phyloP scores from a whole-genome alignment of 2,797 vertebrate species.

The Ctenopoma kingsleyae region DNA sequence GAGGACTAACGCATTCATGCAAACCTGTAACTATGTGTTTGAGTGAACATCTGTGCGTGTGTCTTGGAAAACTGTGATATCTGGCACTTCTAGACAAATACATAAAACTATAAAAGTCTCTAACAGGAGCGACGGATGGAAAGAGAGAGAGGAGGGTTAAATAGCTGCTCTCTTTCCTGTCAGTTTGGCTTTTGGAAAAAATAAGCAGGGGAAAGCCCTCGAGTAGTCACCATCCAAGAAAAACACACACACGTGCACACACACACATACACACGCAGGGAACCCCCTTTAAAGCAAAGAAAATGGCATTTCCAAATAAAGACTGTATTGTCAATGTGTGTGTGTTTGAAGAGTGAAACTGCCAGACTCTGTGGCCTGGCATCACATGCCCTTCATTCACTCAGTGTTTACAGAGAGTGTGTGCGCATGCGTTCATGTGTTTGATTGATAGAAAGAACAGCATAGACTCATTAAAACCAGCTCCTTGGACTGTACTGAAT shows the following conservation, averaged over 20 bases:
- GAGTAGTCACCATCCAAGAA: conserved; percentile 69
- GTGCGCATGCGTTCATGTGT: not conserved
- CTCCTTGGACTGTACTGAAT: not conserved
- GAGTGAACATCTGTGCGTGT: conserved; percentile 1
- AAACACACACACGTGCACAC: conserved; percentile 29
- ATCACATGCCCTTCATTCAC: conserved; percentile 56
- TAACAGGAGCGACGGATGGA: conserved; percentile 46
- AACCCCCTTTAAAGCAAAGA: conserved; percentile 74
- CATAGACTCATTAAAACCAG: not conserved
- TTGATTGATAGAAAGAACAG: not conserved
- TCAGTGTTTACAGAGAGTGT: conserved; percentile 47
- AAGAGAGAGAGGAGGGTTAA: conserved; percentile 38
- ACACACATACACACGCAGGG: conserved; percentile 29
- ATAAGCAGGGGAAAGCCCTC: conserved; percentile 80
- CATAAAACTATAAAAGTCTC: conserved; percentile 57
- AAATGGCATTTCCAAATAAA: conserved; percentile 73
- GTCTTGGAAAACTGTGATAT: conserved; percentile 35
- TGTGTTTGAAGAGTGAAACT: conserved; percentile 31
- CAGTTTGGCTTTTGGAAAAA: conserved; percentile 74
- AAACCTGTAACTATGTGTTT: not conserved
- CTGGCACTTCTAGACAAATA: conserved; percentile 51
- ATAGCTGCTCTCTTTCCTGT: conserved; percentile 42
- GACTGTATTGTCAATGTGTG: conserved; percentile 70
- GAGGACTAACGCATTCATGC: not conserved
- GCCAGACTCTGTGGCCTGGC: conserved; percentile 70